phyloP scores from a whole-genome alignment of 1,140 invertebrate species.

The Trachymyrmex septentrionalis region DNA sequence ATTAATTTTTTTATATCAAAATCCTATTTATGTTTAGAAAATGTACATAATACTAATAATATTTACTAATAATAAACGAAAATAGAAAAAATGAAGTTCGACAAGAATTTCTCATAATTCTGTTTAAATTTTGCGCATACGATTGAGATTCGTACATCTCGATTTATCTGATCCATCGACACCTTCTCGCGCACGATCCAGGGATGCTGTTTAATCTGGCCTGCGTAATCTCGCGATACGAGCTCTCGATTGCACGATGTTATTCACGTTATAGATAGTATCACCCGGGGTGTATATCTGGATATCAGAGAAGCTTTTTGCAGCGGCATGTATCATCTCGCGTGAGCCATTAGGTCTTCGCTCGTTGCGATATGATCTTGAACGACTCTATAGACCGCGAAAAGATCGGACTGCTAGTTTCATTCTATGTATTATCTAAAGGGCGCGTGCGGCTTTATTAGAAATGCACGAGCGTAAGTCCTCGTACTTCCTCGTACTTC shows the following conservation, averaged over 20 bases:
- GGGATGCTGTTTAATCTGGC: background rate
- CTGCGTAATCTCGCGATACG: constrained; percentile 30
- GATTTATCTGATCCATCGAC: constrained; percentile 20
- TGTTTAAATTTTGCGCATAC: background rate
- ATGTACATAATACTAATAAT: background rate
- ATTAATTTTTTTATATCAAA: background rate
- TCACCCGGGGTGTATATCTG: constrained; percentile 59
- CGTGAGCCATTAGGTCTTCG: constrained; percentile 69
- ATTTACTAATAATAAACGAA: no score
- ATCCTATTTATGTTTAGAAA: background rate
- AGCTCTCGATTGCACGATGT: constrained; percentile 60
- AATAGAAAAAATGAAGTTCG: background rate
- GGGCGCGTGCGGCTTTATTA: constrained; percentile 38
- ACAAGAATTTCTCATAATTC: constrained; percentile 3
- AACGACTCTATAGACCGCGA: constrained; percentile 74
- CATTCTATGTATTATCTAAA: constrained; percentile 25
- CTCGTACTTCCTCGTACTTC: background rate
- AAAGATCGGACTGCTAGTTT: constrained; percentile 57
- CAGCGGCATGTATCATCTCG: constrained; percentile 31
- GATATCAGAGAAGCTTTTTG: constrained; percentile 70
- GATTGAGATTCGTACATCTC: constrained; percentile 10
- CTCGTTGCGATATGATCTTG: constrained; percentile 74
- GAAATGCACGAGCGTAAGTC: background rate
- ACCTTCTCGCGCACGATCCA: constrained; percentile 5
- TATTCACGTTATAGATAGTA: constrained; percentile 63